Conservation (phyloP, 2,113 vertebrate species). For the Neolamprologus toae region DNA sequence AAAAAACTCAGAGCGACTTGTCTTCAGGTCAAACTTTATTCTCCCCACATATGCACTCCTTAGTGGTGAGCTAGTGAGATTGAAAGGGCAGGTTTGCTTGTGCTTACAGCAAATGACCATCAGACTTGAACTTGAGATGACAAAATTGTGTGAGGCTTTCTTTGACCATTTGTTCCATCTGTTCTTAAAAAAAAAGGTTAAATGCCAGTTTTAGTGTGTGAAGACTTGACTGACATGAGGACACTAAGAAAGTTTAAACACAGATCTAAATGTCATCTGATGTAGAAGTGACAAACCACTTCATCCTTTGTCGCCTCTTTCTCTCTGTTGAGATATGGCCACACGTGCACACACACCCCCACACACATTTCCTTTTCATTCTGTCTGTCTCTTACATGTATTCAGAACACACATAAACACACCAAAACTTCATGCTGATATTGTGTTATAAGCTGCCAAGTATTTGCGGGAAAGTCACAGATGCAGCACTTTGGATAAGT, state of each 20-base stretch:
- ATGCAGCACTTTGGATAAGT: slow-evolving; percentile 25
- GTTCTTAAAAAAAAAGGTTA: not conserved
- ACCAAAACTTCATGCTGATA: not conserved
- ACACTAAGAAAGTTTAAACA: not conserved
- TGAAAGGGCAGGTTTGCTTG: not conserved
- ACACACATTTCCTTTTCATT: not conserved
- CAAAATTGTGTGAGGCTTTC: not conserved
- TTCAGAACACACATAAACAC: not conserved
- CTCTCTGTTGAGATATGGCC: not conserved
- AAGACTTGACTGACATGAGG: not conserved
- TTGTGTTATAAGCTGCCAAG: not conserved
- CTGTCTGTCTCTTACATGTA: not conserved
- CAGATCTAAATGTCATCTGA: not conserved
- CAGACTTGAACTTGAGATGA: not conserved
- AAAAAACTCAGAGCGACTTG: not conserved
- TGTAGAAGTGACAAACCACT: not conserved
- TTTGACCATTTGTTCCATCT: not conserved
- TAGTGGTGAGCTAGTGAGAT: not conserved
- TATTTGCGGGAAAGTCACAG: not conserved
- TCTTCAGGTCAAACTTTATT: not conserved
- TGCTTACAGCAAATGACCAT: not conserved
- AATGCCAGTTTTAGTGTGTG: not conserved
- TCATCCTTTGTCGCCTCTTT: not conserved
- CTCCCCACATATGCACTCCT: not conserved
- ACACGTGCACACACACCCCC: not conserved